Evolutionary conservation across 1,140 invertebrate genomes (phyloP).

Genomic region (Macrotrachela quadricornifera): DNA sequence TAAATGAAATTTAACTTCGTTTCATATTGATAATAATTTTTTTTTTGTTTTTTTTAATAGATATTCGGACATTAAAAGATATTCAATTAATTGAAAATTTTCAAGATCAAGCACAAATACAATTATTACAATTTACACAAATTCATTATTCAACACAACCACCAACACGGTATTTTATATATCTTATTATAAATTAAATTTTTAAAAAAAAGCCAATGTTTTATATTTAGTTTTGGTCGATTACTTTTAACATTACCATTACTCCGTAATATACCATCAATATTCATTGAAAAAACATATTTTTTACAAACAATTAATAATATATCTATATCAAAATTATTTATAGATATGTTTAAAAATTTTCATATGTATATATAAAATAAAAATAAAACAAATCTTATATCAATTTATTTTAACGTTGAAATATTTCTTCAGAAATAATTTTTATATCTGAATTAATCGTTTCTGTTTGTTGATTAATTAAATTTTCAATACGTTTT

Average conservation of each 20-base stretch:
- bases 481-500: no score
- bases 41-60: constrained; percentile 16
- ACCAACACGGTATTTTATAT: constrained; percentile 43
- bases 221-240: constrained; percentile 47
- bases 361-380: no score
- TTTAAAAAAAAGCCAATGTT: no score
- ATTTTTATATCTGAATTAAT: no score
- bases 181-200: constrained; percentile 47
- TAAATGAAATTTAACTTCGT: no score
- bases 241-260: constrained; percentile 67
- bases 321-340: constrained; percentile 89
- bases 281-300: constrained; percentile 58
- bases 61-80: constrained; percentile 65
- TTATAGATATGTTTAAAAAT: constrained; percentile 44
- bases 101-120: constrained; percentile 90
- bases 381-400: no score
- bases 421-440: no score
- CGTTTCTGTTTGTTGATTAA: no score
- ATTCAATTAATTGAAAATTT: constrained; percentile 83
- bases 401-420: no score
- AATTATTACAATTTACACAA: constrained; percentile 62
- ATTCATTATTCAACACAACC: constrained; percentile 63
- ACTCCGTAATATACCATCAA: constrained; percentile 47
- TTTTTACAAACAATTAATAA: constrained; percentile 82
- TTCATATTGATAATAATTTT: no score